These are phyloP conservation scores for Ciconia nigra DNA, from an alignment of 2,797 vertebrate genomes.

Conservation along the genomic window DNA sequence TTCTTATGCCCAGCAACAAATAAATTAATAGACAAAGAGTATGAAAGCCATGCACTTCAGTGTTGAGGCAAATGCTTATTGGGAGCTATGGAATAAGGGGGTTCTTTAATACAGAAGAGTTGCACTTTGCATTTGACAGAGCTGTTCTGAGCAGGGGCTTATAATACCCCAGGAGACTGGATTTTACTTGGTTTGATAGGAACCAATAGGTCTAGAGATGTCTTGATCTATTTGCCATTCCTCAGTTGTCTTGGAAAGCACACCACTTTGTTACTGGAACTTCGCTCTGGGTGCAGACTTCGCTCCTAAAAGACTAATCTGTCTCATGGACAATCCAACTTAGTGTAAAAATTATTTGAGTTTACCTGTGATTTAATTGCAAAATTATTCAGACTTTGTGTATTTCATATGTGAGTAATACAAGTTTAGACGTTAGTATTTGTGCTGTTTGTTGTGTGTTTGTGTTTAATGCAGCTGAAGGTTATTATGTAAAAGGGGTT, in stretches of 20 bases:
- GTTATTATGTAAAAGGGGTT: conserved; percentile 31
- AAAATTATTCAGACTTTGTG: not conserved
- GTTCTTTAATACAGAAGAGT: not conserved
- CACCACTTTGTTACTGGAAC: not conserved
- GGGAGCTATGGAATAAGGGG: not conserved
- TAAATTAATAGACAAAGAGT: not conserved
- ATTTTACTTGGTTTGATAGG: not conserved
- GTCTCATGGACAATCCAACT: not conserved
- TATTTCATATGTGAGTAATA: not conserved
- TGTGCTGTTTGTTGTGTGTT: not conserved
- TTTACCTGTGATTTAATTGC: not conserved
- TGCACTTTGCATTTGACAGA: not conserved
- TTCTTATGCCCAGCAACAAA: conserved; percentile 5
- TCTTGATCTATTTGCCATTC: not conserved
- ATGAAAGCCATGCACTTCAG: not conserved
- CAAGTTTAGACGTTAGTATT: not conserved
- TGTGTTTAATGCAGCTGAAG: conserved; percentile 19
- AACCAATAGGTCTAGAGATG: not conserved
- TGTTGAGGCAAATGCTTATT: not conserved
- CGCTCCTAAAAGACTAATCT: not conserved
- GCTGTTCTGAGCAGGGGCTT: not conserved
- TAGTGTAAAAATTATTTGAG: not conserved
- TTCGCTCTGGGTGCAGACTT: not conserved
- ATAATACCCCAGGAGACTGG: not conserved
- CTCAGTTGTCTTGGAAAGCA: not conserved